phyloP scores from a whole-genome alignment of 2,888 invertebrate genomes.

The Ariolimax columbianus region DNA sequence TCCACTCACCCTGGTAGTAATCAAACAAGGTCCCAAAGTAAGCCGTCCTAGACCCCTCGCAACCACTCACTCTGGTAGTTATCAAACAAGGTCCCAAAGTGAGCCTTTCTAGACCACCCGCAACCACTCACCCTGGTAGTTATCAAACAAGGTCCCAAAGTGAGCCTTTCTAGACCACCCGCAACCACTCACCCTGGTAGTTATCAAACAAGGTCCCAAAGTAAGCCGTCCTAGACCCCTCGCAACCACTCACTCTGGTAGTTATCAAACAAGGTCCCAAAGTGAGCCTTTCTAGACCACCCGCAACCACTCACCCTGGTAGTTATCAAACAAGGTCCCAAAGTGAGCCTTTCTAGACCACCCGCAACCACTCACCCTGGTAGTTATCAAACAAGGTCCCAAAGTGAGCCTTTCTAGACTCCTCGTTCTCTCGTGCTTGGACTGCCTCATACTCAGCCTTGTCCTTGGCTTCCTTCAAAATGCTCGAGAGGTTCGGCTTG shows the following conservation, averaged over 20 bases:
- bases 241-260: slow-evolving; percentile 84
- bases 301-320: slow-evolving; percentile 83
- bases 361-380: slow-evolving; percentile 83
- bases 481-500: slow-evolving; percentile 78
- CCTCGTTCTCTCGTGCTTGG: slow-evolving; percentile 79
- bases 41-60: too few relatives aligned
- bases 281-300: slow-evolving; percentile 83
- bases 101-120: too few relatives aligned
- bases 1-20: too few relatives aligned
- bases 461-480: slow-evolving; percentile 85
- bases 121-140: too few relatives aligned
- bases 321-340: slow-evolving; percentile 89
- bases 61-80: too few relatives aligned
- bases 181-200: too few relatives aligned
- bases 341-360: slow-evolving; percentile 83
- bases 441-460: slow-evolving; percentile 82
- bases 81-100: too few relatives aligned
- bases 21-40: too few relatives aligned
- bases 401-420: slow-evolving; percentile 83
- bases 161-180: too few relatives aligned
- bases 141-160: too few relatives aligned
- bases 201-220: too few relatives aligned
- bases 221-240: too few relatives aligned
- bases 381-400: slow-evolving; percentile 90
- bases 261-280: slow-evolving; percentile 89